These are phyloP conservation scores for Chionodraco myersi DNA, from an alignment of 2,113 vertebrate genomes.

Conservation along the genomic window DNA sequence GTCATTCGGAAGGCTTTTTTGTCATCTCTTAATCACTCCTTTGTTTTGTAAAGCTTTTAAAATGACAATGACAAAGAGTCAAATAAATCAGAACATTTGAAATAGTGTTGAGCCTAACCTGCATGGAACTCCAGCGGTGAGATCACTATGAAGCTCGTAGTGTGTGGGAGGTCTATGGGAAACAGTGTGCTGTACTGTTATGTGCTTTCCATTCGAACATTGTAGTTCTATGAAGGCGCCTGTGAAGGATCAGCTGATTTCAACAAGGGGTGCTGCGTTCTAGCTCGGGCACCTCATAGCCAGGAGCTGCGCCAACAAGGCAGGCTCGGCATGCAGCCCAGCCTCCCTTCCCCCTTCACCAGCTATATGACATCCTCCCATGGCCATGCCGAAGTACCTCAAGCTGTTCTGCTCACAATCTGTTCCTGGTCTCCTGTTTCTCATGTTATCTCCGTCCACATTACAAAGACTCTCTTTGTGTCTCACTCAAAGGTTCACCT, in stretches of 20 bases:
- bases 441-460: constrained; percentile 52
- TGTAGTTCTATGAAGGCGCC: constrained; percentile 40
- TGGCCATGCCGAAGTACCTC: constrained; percentile 70
- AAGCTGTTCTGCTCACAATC: constrained; percentile 76
- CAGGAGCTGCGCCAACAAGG: constrained; percentile 69
- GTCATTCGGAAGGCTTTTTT: constrained; percentile 10
- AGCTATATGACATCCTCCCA: constrained; percentile 68
- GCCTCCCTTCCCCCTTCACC: constrained; percentile 42
- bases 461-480: constrained; percentile 60
- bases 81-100: constrained; percentile 5
- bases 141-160: background rate
- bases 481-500: constrained; percentile 28
- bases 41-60: constrained; percentile 12
- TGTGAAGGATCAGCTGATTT: constrained; percentile 72
- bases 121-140: background rate
- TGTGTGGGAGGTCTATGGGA: constrained; percentile 40
- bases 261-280: constrained; percentile 68
- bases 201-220: constrained; percentile 39
- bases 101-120: constrained; percentile 2
- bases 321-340: constrained; percentile 58
- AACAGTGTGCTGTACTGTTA: constrained; percentile 45
- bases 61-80: constrained; percentile 8
- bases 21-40: constrained; percentile 1
- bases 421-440: constrained; percentile 64
- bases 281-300: constrained; percentile 69